Conservation (phyloP, 2,113 vertebrate genomes). For the Eptatretus burgeri region DNA sequence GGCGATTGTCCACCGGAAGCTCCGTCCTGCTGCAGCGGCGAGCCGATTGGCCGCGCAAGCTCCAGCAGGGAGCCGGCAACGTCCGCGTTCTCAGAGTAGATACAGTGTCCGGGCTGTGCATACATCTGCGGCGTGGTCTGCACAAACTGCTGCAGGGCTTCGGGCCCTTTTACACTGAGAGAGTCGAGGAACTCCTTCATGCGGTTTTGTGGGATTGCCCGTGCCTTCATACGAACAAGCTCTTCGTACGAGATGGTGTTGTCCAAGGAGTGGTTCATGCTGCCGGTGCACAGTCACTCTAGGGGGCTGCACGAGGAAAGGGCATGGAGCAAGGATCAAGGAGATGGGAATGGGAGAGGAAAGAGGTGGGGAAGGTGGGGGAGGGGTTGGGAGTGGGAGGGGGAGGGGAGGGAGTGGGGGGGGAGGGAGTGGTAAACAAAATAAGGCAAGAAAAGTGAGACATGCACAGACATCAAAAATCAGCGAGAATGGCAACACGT, state of each 20-base stretch:
- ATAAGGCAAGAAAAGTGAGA: no score
- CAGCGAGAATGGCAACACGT: no score
- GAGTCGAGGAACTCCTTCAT: slow-evolving; percentile 99
- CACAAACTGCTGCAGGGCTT: slow-evolving; percentile 86
- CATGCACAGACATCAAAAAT: no score
- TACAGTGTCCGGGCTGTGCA: slow-evolving; percentile 62
- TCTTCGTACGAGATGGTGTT: slow-evolving; percentile 96
- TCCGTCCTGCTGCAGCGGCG: slow-evolving; percentile 21
- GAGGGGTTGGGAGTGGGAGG: neutral
- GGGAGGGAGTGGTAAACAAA: neutral
- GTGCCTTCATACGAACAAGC: slow-evolving; percentile 81
- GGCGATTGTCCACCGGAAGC: neutral
- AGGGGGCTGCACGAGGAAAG: neutral
- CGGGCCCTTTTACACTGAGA: slow-evolving; percentile 57
- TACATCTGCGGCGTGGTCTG: slow-evolving; percentile 81
- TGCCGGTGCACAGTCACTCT: slow-evolving; percentile 5
- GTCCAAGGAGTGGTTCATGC: slow-evolving; percentile 90
- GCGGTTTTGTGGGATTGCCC: slow-evolving; percentile 79
- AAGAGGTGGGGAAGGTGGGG: neutral
- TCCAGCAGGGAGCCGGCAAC: slow-evolving; percentile 92
- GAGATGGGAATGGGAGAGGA: neutral
- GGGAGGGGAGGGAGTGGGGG: neutral
- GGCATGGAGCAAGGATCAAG: neutral
- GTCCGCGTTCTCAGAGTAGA: slow-evolving; percentile 93
- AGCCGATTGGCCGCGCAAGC: slow-evolving; percentile 76